A percentile compares a stretch with the other conserved stretches of the same genome.
Evolutionary conservation across 2,113 vertebrate genomes (phyloP).

Genomic region (Centropus unirufus): DNA sequence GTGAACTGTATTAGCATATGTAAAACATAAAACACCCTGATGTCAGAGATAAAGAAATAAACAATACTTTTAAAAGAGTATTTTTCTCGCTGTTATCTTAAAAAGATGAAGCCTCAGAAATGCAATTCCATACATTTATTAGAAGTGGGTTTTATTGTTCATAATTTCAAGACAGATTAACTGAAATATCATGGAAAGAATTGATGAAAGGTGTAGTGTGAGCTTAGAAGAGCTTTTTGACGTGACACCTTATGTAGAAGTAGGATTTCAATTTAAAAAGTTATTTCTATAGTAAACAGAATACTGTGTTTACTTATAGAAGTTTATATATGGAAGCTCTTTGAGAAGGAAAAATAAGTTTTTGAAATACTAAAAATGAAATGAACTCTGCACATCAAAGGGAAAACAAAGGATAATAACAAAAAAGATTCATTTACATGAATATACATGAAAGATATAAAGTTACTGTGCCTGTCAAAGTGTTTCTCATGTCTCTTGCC

Average conservation of each 20-base stretch:
- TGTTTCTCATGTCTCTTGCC: not conserved
- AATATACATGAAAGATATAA: not conserved
- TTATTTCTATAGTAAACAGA: not conserved
- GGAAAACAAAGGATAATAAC: not conserved
- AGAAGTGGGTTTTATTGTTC: not conserved
- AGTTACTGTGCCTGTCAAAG: not conserved
- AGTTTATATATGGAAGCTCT: not conserved
- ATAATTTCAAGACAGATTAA: slow-evolving; percentile 18
- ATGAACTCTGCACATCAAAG: not conserved
- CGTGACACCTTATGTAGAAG: not conserved
- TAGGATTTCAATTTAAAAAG: slow-evolving; percentile 5
- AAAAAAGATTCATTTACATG: not conserved
- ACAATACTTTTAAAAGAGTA: not conserved
- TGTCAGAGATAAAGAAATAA: not conserved
- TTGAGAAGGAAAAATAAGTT: not conserved
- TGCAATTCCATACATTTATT: not conserved
- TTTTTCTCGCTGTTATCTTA: not conserved
- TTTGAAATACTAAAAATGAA: not conserved
- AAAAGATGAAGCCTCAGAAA: not conserved
- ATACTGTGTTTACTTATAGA: not conserved
- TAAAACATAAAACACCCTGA: not conserved
- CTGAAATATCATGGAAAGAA: not conserved
- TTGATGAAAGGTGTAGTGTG: not conserved
- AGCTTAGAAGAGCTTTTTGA: not conserved
- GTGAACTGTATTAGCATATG: not conserved